phyloP scores from a whole-genome alignment of 2,113 vertebrate species.

The Excalfactoria chinensis region DNA sequence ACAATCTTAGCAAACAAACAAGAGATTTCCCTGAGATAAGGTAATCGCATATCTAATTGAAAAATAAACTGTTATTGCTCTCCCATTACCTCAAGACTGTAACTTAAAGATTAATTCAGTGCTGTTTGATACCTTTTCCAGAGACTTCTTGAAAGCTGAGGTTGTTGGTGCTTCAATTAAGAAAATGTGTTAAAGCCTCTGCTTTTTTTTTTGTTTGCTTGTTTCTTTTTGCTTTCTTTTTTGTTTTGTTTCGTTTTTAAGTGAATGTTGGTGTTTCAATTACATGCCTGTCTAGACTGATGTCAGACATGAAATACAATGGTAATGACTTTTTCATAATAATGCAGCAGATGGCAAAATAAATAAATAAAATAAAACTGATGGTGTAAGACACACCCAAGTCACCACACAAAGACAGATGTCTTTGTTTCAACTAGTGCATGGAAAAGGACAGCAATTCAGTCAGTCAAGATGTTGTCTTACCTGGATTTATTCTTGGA shows the following conservation, averaged over 20 bases:
- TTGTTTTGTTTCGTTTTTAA: background rate
- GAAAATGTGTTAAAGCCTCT: background rate
- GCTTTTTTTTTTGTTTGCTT: background rate
- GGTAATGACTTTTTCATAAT: background rate
- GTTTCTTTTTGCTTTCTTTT: too few species aligned
- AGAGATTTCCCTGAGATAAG: background rate
- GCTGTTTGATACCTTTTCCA: slow-evolving; percentile 33
- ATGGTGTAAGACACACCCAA: background rate
- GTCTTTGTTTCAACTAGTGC: background rate
- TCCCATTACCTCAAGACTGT: background rate
- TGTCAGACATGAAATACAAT: slow-evolving; percentile 20
- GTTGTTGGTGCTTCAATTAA: slow-evolving; percentile 30
- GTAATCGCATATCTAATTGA: background rate
- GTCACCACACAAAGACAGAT: background rate
- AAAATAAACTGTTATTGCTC: background rate
- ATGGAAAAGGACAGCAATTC: background rate
- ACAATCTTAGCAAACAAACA: background rate
- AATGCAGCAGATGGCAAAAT: background rate
- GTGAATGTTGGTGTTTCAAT: slow-evolving; percentile 17
- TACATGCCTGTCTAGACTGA: slow-evolving; percentile 31
- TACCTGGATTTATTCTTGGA: background rate
- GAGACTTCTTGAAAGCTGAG: slow-evolving; percentile 18
- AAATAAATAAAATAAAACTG: background rate
- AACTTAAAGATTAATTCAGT: slow-evolving; percentile 62
- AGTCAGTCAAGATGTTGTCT: background rate